phyloP scores from a whole-genome alignment of 2,797 vertebrate genomes.

The Pelodytes ibericus region DNA sequence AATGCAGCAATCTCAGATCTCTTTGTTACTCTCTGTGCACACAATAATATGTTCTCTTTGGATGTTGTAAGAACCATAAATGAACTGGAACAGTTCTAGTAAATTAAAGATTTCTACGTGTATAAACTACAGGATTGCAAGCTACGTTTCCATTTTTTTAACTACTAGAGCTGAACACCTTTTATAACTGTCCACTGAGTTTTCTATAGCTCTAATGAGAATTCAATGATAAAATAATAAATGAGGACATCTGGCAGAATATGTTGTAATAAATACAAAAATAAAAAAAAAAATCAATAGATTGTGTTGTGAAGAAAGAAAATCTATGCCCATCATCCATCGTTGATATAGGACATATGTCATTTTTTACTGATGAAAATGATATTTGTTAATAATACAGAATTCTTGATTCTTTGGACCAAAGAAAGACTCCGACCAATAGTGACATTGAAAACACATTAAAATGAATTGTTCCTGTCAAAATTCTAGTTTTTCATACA shows the following conservation, averaged over 20 bases:
- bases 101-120: constrained; percentile 13
- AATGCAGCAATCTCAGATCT: constrained; percentile 33
- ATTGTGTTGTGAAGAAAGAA: constrained; percentile 3
- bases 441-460: constrained; percentile 2
- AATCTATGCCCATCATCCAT: not conserved
- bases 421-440: not conserved
- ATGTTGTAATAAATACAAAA: not conserved
- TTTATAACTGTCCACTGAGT: constrained; percentile 1
- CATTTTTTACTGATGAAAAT: constrained; percentile 20
- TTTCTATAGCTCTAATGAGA: constrained; percentile 9
- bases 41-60: constrained; percentile 39
- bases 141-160: not conserved
- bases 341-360: not conserved
- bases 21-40: constrained; percentile 27
- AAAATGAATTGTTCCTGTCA: constrained; percentile 4
- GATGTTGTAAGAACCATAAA: constrained; percentile 34
- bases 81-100: constrained; percentile 15
- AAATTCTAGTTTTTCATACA: not conserved
- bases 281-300: not conserved
- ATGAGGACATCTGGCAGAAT: not conserved
- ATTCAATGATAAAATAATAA: not conserved
- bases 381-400: constrained; percentile 1
- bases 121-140: not conserved
- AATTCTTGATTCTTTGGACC: constrained; percentile 15
- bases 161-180: not conserved